Conservation (phyloP, 2,113 vertebrate genomes). For the Hemichromis elongatus region DNA sequence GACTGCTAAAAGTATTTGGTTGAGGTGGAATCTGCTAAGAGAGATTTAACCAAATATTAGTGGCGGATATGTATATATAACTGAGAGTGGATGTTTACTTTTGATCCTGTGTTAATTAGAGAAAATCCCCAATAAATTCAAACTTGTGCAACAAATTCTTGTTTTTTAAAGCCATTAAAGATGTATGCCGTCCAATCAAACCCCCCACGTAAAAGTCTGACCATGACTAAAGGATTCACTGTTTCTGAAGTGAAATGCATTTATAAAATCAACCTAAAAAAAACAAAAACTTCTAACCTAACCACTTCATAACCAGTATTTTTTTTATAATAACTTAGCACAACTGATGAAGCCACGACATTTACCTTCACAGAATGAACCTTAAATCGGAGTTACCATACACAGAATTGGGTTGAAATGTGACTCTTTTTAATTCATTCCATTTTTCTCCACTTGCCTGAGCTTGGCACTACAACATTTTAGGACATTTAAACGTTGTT, state of each 20-base stretch:
- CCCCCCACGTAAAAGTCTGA: too few species aligned
- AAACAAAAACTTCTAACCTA: too few species aligned
- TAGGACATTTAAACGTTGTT: background rate
- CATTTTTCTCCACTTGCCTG: background rate
- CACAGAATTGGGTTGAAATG: background rate
- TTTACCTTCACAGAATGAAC: too few species aligned
- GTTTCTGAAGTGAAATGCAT: too few species aligned
- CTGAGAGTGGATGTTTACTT: background rate
- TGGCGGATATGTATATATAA: accelerated
- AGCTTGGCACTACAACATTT: background rate
- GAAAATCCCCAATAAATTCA: background rate
- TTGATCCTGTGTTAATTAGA: background rate
- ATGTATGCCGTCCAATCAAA: background rate
- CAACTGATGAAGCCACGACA: too few species aligned
- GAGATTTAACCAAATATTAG: background rate
- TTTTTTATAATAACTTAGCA: too few species aligned
- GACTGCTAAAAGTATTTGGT: background rate
- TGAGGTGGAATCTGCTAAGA: background rate
- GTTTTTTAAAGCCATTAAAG: background rate
- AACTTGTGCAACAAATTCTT: background rate
- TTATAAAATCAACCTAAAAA: too few species aligned
- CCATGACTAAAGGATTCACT: too few species aligned
- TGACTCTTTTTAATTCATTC: background rate
- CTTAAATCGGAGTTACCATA: too few species aligned
- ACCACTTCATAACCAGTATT: too few species aligned